Percentiles rank a stretch among this genome's conserved stretches.
Evolutionary conservation across 2,888 invertebrate genomes (phyloP).

Genomic region (Venusia cambrica): DNA sequence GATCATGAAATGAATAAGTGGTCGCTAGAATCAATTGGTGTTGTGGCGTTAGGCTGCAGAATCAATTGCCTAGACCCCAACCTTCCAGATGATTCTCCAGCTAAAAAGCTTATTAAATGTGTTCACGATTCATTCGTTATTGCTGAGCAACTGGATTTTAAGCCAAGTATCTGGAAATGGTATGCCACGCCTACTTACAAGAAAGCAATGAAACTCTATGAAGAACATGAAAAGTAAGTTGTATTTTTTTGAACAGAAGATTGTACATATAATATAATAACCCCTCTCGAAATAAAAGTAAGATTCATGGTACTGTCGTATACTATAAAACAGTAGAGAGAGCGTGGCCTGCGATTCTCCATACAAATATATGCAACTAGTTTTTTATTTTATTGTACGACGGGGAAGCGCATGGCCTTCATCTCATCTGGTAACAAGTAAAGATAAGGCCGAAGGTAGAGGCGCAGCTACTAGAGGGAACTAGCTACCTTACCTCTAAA

Average conservation of each 20-base stretch:
- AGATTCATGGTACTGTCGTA: too few relatives aligned
- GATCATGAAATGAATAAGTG: constrained; percentile 81
- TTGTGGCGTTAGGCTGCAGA: constrained; percentile 60
- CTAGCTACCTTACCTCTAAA: too few relatives aligned
- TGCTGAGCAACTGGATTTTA: constrained; percentile 49
- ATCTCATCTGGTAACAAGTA: too few relatives aligned
- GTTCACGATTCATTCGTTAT: constrained; percentile 48
- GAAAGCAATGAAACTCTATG: constrained; percentile 53
- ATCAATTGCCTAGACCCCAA: constrained; percentile 56
- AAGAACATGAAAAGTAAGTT: constrained; percentile 52
- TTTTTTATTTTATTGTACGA: too few relatives aligned
- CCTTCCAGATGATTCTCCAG: constrained; percentile 54
- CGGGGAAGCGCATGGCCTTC: too few relatives aligned
- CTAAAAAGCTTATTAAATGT: constrained; percentile 48
- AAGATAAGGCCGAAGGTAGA: too few relatives aligned
- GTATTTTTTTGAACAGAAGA: background rate
- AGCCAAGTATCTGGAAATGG: constrained; percentile 52
- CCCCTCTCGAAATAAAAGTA: too few relatives aligned
- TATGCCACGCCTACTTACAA: constrained; percentile 48
- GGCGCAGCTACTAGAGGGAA: too few relatives aligned
- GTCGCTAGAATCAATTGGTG: constrained; percentile 81
- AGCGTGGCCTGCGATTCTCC: too few relatives aligned
- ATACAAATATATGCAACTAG: too few relatives aligned
- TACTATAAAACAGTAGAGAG: too few relatives aligned
- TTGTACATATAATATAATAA: too few relatives aligned